Evolutionary conservation across 1,140 invertebrate genomes (phyloP).

Genomic region (Procambarus clarkii): DNA sequence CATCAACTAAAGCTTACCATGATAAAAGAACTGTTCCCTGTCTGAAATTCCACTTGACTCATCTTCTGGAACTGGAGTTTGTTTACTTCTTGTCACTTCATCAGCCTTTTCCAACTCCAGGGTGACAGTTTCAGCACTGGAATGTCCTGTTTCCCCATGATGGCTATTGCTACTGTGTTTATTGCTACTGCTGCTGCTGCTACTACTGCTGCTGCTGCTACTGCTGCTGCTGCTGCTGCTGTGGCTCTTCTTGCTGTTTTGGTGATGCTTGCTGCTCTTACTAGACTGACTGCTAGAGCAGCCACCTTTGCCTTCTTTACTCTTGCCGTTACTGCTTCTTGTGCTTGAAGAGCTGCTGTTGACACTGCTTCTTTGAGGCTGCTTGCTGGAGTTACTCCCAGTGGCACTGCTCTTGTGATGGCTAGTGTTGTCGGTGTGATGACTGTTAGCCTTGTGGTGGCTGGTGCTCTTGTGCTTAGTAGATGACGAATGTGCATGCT

Average conservation of each 20-base stretch:
- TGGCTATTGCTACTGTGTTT: constrained; percentile 6
- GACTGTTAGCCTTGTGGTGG: neutral
- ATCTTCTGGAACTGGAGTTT: neutral
- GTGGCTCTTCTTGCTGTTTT: constrained; percentile 22
- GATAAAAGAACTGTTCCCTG: constrained; percentile 4
- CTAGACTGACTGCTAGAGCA: constrained; percentile 16
- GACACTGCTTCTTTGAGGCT: neutral
- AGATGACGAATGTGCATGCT: constrained; percentile 37
- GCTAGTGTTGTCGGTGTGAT: neutral
- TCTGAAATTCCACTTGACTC: neutral
- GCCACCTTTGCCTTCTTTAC: neutral
- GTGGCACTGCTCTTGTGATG: constrained; percentile 29
- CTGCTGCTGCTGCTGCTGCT: constrained; percentile 16
- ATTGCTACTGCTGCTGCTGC: constrained; percentile 25
- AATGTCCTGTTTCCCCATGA: neutral
- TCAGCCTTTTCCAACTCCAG: neutral
- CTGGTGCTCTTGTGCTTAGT: constrained; percentile 11
- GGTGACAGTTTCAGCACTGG: neutral
- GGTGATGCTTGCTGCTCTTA: constrained; percentile 11
- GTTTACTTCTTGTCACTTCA: neutral
- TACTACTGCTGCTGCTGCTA: neutral
- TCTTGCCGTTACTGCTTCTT: neutral
- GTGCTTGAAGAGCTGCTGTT: neutral
- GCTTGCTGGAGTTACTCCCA: constrained; percentile 26
- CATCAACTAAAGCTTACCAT: neutral